Conservation (phyloP, 2,797 vertebrate species). For the Alectoris magna region DNA sequence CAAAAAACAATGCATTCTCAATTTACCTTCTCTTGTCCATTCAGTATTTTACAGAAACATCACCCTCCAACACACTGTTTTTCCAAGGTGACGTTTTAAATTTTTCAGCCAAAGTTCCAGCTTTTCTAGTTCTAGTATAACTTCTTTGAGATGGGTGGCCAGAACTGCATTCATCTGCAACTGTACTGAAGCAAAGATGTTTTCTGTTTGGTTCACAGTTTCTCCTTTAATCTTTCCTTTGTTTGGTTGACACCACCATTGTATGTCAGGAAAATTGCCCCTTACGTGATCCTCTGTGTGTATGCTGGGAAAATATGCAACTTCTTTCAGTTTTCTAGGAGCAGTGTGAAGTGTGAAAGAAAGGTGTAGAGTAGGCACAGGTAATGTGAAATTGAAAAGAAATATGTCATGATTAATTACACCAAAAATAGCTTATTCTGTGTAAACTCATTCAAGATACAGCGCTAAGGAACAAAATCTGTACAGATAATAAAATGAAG, state of each 20-base stretch:
- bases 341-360: background rate
- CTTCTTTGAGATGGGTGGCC: background rate
- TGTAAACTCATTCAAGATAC: background rate
- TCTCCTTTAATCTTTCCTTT: background rate
- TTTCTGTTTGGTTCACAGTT: background rate
- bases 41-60: background rate
- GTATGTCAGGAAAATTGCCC: background rate
- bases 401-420: background rate
- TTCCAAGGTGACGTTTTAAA: background rate
- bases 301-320: background rate
- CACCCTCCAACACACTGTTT: background rate
- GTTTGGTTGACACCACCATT: background rate
- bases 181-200: background rate
- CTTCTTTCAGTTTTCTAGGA: background rate
- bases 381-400: background rate
- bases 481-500: background rate
- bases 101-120: background rate
- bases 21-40: constrained; percentile 40
- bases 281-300: background rate
- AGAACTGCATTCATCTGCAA: constrained; percentile 7
- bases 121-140: background rate
- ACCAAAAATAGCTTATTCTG: background rate
- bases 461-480: background rate
- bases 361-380: background rate
- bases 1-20: constrained; percentile 12